Evolutionary conservation across 2,797 vertebrate genomes (phyloP).

Genomic region (Halcyon smyrnensis): DNA sequence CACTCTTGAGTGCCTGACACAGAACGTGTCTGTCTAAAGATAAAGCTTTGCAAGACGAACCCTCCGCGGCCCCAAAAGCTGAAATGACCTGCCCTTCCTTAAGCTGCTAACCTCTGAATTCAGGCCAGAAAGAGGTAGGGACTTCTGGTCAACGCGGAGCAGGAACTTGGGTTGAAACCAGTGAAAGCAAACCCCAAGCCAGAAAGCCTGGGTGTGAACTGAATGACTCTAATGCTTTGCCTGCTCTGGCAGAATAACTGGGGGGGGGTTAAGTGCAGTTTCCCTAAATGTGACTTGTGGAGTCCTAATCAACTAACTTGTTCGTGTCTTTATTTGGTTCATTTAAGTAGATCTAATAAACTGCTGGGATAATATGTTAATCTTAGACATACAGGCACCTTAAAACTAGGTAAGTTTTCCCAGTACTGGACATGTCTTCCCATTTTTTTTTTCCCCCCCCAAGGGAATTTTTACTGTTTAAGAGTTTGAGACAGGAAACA

Average conservation of each 20-base stretch:
- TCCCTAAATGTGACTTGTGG: not conserved
- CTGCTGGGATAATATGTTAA: not conserved
- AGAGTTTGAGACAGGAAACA: not conserved
- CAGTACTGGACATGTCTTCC: not conserved
- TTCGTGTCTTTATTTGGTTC: not conserved
- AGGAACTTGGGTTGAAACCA: not conserved
- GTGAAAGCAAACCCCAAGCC: not conserved
- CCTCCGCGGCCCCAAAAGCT: not conserved
- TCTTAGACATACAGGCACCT: not conserved
- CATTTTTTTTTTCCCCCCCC: not conserved
- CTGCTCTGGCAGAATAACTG: not conserved
- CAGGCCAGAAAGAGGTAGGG: not conserved
- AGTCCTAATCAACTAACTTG: not conserved
- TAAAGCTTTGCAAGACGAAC: not conserved
- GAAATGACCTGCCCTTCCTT: not conserved
- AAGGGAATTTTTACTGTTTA: not conserved
- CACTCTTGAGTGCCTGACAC: not conserved
- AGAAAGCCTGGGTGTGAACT: not conserved
- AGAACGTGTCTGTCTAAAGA: rapidly evolving
- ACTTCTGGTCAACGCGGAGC: not conserved
- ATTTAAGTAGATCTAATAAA: not conserved
- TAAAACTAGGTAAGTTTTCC: not conserved
- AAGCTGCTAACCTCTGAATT: not conserved
- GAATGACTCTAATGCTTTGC: not conserved
- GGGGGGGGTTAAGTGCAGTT: not conserved